A percentile compares a stretch with the other conserved stretches of the same genome.
Evolutionary conservation across 2,888 invertebrate genomes (phyloP).

Genomic region (Macrophya alboannulata): DNA sequence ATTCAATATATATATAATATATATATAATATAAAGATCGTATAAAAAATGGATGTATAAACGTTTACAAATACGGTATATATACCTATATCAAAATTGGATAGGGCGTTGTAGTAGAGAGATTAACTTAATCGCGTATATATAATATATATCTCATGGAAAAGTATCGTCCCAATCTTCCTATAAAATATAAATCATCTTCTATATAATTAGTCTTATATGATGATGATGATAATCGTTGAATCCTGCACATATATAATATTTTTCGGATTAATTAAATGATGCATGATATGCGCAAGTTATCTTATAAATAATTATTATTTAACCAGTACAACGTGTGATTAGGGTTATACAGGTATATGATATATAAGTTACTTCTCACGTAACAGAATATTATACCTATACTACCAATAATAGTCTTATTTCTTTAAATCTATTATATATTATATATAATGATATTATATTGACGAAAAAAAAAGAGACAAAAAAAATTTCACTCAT

Average conservation of each 20-base stretch:
- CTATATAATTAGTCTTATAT: slow-evolving; percentile 18
- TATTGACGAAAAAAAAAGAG: too few relatives aligned
- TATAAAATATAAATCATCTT: slow-evolving; percentile 54
- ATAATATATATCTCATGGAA: slow-evolving; percentile 57
- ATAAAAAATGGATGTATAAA: slow-evolving; percentile 30
- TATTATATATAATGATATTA: neutral
- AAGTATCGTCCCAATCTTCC: slow-evolving; percentile 58
- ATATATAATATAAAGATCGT: slow-evolving; percentile 40
- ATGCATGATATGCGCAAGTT: too few relatives aligned
- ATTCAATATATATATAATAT: slow-evolving; percentile 24
- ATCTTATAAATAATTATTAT: neutral
- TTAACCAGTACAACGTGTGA: neutral
- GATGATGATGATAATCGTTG: neutral
- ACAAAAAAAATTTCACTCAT: neutral
- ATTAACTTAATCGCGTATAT: slow-evolving; percentile 27
- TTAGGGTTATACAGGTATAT: too few relatives aligned
- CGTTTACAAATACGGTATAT: slow-evolving; percentile 14
- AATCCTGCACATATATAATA: neutral
- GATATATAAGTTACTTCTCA: neutral
- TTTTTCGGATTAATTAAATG: too few relatives aligned
- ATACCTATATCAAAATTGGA: slow-evolving; percentile 26
- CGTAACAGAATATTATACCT: neutral
- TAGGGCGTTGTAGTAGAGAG: neutral
- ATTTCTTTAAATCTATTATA: neutral
- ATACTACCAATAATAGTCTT: neutral